Conservation (phyloP, 1,140 invertebrate genomes). For the Ephestia elutella region DNA sequence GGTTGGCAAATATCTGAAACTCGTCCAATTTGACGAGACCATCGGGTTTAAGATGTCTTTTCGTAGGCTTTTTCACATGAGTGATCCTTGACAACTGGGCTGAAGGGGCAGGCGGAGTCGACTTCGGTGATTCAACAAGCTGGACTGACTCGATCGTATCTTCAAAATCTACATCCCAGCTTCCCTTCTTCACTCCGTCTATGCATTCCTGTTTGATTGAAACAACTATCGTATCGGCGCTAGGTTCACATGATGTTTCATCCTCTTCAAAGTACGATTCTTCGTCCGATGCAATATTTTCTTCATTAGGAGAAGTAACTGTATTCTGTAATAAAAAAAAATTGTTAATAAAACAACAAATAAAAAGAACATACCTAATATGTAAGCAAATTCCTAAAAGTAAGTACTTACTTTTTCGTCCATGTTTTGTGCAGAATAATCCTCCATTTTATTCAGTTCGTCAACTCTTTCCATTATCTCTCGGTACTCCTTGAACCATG, state of each 20-base stretch:
- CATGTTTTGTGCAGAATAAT: neutral
- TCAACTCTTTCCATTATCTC: neutral
- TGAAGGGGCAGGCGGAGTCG: neutral
- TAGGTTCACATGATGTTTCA: neutral
- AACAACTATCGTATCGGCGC: neutral
- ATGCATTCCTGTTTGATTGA: neutral
- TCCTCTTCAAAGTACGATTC: neutral
- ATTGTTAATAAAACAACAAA: neutral
- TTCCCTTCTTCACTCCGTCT: neutral
- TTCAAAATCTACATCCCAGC: neutral
- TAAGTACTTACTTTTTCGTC: neutral
- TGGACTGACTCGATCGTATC: neutral
- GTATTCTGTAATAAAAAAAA: neutral
- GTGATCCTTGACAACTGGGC: neutral
- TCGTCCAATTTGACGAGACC: neutral
- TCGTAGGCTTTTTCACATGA: neutral
- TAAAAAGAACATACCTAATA: no score
- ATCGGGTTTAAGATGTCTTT: neutral
- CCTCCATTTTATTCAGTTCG: no score
- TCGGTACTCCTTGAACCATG: conserved; percentile 10
- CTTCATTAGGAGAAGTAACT: neutral
- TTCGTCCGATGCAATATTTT: neutral
- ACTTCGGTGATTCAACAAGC: neutral
- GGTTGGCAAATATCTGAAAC: conserved; percentile 13
- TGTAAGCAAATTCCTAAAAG: no score